Percentiles rank a stretch among this genome's conserved stretches.
These are phyloP conservation scores for Lineus longissimus DNA, from an alignment of 1,140 invertebrate genomes.

Conservation along the genomic window DNA sequence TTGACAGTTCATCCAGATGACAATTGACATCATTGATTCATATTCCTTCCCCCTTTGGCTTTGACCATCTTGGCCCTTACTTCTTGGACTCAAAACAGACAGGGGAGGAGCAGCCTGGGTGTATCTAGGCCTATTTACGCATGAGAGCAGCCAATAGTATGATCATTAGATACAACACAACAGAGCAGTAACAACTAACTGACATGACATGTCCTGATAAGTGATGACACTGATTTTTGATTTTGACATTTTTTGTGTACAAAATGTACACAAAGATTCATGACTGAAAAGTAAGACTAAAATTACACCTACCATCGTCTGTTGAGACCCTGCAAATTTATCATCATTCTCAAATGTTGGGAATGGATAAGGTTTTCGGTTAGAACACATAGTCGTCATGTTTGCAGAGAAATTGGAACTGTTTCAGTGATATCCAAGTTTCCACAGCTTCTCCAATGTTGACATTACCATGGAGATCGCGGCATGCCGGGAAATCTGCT, in stretches of 20 bases:
- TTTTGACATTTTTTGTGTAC: not conserved
- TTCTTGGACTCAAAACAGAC: slow-evolving; percentile 5
- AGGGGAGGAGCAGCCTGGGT: no score
- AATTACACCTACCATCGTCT: slow-evolving; percentile 28
- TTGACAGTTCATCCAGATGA: no score
- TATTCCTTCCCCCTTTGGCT: no score
- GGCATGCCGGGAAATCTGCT: not conserved
- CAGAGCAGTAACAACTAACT: no score
- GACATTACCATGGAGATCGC: not conserved
- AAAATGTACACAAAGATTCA: not conserved
- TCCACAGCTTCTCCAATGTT: not conserved
- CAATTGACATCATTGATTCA: no score
- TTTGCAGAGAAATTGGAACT: slow-evolving; percentile 10
- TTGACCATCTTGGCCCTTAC: not conserved
- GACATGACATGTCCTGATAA: no score
- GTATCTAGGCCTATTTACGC: no score
- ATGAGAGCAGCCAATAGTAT: no score
- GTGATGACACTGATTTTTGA: no score
- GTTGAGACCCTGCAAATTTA: slow-evolving; percentile 35
- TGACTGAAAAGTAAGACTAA: not conserved
- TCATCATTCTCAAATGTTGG: slow-evolving; percentile 45
- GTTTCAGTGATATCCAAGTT: not conserved
- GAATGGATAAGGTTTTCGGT: slow-evolving; percentile 48
- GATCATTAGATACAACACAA: no score
- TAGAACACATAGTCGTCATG: slow-evolving; percentile 20